These are phyloP conservation scores for Drosophila baimaii DNA, from an alignment of 1,140 invertebrate genomes.

Conservation along the genomic window DNA sequence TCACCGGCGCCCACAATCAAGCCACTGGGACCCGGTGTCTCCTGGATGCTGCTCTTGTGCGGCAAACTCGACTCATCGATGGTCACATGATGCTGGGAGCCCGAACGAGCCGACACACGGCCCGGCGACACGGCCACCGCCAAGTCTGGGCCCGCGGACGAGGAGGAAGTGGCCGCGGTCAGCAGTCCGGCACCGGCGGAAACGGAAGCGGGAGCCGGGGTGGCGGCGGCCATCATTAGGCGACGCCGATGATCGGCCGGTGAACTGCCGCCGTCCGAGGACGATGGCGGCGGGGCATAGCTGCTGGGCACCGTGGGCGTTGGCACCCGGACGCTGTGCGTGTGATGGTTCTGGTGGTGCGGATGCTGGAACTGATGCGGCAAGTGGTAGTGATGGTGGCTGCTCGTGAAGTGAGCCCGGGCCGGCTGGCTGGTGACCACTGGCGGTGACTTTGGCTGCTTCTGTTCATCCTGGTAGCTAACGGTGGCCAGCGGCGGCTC, in stretches of 20 bases:
- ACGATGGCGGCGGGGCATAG: conserved; percentile 50
- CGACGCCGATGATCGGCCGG: conserved; percentile 35
- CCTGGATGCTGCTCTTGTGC: conserved; percentile 52
- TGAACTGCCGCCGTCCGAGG: conserved; percentile 29
- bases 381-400: conserved; percentile 81
- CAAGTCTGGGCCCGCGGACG: conserved; percentile 9
- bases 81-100: conserved; percentile 82
- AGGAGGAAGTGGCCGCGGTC: conserved; percentile 21
- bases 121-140: conserved; percentile 88
- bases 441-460: not conserved
- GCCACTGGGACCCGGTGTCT: conserved; percentile 62
- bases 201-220: conserved; percentile 1
- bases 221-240: conserved; percentile 17
- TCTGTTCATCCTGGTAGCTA: conserved; percentile 73
- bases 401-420: conserved; percentile 70
- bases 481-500: conserved; percentile 53
- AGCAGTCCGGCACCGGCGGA: conserved; percentile 32
- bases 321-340: conserved; percentile 75
- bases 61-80: conserved; percentile 83
- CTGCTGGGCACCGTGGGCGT: conserved; percentile 79
- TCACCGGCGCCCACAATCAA: conserved; percentile 64
- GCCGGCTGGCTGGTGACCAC: conserved; percentile 66
- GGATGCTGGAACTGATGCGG: conserved; percentile 83
- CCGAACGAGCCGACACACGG: conserved; percentile 68
- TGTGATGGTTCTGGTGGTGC: conserved; percentile 81